phyloP scores from a whole-genome alignment of 2,888 invertebrate species.

The Calephelis perditalis region DNA sequence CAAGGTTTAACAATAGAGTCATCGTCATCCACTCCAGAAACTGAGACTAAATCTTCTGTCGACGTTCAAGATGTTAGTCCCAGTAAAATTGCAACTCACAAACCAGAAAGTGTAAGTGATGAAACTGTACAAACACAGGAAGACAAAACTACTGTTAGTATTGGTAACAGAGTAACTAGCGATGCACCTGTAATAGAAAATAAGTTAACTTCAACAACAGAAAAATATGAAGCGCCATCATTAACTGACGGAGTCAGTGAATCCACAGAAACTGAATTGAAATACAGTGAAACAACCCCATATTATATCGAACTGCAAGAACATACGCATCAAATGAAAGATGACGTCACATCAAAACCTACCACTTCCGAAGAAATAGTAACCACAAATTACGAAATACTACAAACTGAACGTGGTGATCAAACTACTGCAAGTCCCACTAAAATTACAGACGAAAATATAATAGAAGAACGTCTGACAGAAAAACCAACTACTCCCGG shows the following conservation, averaged over 20 bases:
- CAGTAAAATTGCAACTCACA: background rate
- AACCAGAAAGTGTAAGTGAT: background rate
- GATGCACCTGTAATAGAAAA: background rate
- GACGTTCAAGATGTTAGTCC: background rate
- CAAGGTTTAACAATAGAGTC: background rate
- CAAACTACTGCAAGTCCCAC: constrained; percentile 28
- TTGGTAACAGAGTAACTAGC: background rate
- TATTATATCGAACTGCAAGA: constrained; percentile 54
- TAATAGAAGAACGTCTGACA: background rate
- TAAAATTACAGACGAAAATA: background rate
- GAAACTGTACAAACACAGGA: background rate
- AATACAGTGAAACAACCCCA: constrained; percentile 39
- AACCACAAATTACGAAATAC: constrained; percentile 26
- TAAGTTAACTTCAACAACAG: background rate
- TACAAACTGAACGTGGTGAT: constrained; percentile 34
- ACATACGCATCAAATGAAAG: constrained; percentile 45
- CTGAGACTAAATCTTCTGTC: background rate
- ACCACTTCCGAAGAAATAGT: constrained; percentile 30
- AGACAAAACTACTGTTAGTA: background rate
- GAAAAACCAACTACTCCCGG: background rate
- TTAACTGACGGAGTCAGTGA: constrained; percentile 6
- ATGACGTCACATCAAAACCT: constrained; percentile 34
- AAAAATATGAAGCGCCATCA: constrained; percentile 12
- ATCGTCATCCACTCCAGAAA: background rate
- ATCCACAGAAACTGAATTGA: constrained; percentile 23